Evolutionary conservation across 2,113 vertebrate genomes (phyloP), one percentile per base, ranked within the genome.

Genomic region (Protomyctophum bolini): DNA sequence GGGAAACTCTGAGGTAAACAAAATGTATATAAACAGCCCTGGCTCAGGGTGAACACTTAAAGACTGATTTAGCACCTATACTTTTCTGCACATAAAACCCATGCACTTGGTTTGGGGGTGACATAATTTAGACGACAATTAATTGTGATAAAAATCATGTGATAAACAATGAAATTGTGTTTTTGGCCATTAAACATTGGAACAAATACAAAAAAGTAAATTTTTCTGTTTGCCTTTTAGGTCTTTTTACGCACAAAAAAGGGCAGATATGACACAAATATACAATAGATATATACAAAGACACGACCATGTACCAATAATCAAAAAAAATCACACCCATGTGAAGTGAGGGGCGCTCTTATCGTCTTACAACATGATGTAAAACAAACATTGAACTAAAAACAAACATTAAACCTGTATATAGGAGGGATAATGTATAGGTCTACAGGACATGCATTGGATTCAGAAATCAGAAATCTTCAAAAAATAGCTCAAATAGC

Each of bases 1-100:
- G 49, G 48, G 77, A 5, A 65, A 10, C 63, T 52, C 73, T 60
- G 63, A 64, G 66, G 84, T 84, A 84, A 90, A 86, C 76, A 68
- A 64, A 76, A 60, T 65, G 65, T 78, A 75, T 73, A 61, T 73
- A 82, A 48, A 84, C 81, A 67, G 67, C 50, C 60, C 68, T 6
- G 59, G 76, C 60, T 41, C 77, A 70, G 83, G 79, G 72, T 72
- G 56, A 76, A 75, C 77, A 83, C 63, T 65, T 60, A 14, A 41
- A 41, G 50, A 60, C 72, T 78, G 60, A 72, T 70, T 73, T 29
- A 54, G 69, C 58, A 10, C 41, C 7, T 21, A 21, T 21, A 1
- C 10, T 58, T 50, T 41, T 57, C 68, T 66, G 33, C 59, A 7
- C 41, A 58, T 72, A 75, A 55, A 47, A 58, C 10, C 54, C 62